Percentiles rank a stretch among this genome's conserved stretches.
Evolutionary conservation across 2,888 invertebrate genomes (phyloP).

Genomic region (Latrodectus elegans): DNA sequence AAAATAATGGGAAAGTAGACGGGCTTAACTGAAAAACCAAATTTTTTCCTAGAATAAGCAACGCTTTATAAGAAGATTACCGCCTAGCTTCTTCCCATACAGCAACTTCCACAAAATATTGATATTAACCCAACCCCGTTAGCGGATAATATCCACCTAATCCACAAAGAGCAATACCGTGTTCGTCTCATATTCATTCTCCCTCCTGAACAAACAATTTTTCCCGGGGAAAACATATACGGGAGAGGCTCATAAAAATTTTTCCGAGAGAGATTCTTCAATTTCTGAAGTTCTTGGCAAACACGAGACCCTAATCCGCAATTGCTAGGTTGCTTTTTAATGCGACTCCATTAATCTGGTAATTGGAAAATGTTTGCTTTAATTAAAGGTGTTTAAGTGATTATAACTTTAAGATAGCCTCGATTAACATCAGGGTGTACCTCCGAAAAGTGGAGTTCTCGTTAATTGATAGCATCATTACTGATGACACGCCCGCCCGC

Average conservation of each 20-base stretch:
- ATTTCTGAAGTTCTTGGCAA: slow-evolving; percentile 29
- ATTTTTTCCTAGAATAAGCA: background rate
- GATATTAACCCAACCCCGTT: slow-evolving; percentile 63
- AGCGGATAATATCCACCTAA: slow-evolving; percentile 52
- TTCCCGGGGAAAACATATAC: slow-evolving; percentile 21
- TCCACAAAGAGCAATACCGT: slow-evolving; percentile 65
- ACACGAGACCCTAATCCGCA: slow-evolving; percentile 11
- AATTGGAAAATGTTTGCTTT: slow-evolving; percentile 66
- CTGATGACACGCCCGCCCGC: slow-evolving; percentile 1
- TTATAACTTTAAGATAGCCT: slow-evolving; percentile 45
- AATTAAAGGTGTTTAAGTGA: slow-evolving; percentile 48
- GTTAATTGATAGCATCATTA: slow-evolving; percentile 64
- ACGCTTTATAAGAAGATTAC: slow-evolving; percentile 2
- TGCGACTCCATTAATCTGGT: slow-evolving; percentile 33
- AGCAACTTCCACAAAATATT: slow-evolving; percentile 59
- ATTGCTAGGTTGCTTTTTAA: slow-evolving; percentile 49
- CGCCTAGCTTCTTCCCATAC: slow-evolving; percentile 21
- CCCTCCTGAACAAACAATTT: too few relatives aligned
- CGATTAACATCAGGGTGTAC: slow-evolving; percentile 30
- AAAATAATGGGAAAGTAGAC: background rate
- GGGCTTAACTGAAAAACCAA: background rate
- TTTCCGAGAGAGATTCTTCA: slow-evolving; percentile 1
- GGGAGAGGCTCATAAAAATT: slow-evolving; percentile 25
- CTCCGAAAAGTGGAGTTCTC: slow-evolving; percentile 20
- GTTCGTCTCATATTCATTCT: slow-evolving; percentile 1